Percentiles rank a stretch among this genome's conserved stretches.
Conservation (phyloP, 1,140 invertebrate species). For the Lordiphosa stackelbergi region DNA sequence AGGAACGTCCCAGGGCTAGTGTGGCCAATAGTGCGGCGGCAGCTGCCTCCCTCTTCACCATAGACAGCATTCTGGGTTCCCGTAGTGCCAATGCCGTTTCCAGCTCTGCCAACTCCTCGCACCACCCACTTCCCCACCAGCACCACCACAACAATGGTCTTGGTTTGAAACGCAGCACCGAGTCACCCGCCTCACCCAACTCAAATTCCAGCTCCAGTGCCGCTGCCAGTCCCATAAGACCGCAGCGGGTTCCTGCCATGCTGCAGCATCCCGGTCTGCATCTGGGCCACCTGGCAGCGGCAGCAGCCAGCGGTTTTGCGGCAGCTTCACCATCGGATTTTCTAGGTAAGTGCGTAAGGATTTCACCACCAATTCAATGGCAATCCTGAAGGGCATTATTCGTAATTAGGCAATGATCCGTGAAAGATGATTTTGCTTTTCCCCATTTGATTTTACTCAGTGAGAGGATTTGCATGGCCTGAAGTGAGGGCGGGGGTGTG, state of each 20-base stretch:
- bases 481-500: slow-evolving; percentile 9
- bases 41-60: slow-evolving; percentile 85
- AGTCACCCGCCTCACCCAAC: slow-evolving; percentile 70
- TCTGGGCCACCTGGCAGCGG: slow-evolving; percentile 79
- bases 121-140: slow-evolving; percentile 26
- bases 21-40: slow-evolving; percentile 72
- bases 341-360: slow-evolving; percentile 81
- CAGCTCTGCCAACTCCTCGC: slow-evolving; percentile 13
- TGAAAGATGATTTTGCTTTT: slow-evolving; percentile 72
- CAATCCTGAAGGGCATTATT: slow-evolving; percentile 66
- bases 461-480: slow-evolving; percentile 68
- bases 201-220: slow-evolving; percentile 74
- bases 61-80: slow-evolving; percentile 85
- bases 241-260: slow-evolving; percentile 77
- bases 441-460: slow-evolving; percentile 38
- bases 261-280: slow-evolving; percentile 79
- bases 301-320: slow-evolving; percentile 79
- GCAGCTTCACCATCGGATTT: slow-evolving; percentile 83
- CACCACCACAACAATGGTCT: slow-evolving; percentile 14
- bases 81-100: slow-evolving; percentile 30
- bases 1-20: slow-evolving; percentile 76
- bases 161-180: slow-evolving; percentile 49
- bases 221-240: slow-evolving; percentile 78
- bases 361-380: slow-evolving; percentile 7
- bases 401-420: slow-evolving; percentile 73